Base-by-base conservation (phyloP, 2,113 vertebrate genomes). In the Microcebus jonahi region DNA sequence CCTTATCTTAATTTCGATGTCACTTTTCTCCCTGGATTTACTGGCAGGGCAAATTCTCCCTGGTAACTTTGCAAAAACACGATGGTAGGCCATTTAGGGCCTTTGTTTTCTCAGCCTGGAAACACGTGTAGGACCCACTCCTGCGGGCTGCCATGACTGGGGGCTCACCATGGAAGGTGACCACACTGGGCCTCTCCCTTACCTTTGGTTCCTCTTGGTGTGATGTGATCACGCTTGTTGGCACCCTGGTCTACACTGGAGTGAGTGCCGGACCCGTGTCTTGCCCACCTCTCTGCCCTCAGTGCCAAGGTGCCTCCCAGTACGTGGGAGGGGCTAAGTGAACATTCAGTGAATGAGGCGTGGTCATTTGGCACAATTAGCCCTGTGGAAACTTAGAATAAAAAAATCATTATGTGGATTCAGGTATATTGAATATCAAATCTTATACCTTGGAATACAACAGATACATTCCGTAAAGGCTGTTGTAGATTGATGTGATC, bases 1-100 rank as follows among this genome's bases (percentile, higher is more conserved):
- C 18, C 42, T 75, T 91, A 29, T n/a, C 73, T 81, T 68, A 86
- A 73, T 15, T 95, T 77, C 70, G 18, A 5, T 45, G 39, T 94
- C 67, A 39, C 29, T 82, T 94, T 94, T 88, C 55, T 94, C 67
- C 20, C 50, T 63, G 34, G 45, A 36, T 45, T 83, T 95, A 59
- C 89, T 90, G 48, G 31, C 17, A 77, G 61, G 91, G 14, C 3
- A 39, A 10, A n/a, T 84, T 87, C 36, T 73, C 90, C 39, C 31
- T 90, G 90, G 65, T 5, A 85, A 17, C 55, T 21, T 65, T 15
- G 36, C 21, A 81, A 68, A 82, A 88, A 20, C 42, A 76, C 5
- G 53, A 36, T 45, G 79, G 70, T 6, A n/a, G 65, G 27, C 63
- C 63, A 12, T 31, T 34, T 36, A 63, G 23, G n/a, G 14, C 61